A percentile compares a stretch with the other conserved stretches of the same genome.
Conservation (phyloP, 2,888 invertebrate species). For the Pristionchus exspectatus region DNA sequence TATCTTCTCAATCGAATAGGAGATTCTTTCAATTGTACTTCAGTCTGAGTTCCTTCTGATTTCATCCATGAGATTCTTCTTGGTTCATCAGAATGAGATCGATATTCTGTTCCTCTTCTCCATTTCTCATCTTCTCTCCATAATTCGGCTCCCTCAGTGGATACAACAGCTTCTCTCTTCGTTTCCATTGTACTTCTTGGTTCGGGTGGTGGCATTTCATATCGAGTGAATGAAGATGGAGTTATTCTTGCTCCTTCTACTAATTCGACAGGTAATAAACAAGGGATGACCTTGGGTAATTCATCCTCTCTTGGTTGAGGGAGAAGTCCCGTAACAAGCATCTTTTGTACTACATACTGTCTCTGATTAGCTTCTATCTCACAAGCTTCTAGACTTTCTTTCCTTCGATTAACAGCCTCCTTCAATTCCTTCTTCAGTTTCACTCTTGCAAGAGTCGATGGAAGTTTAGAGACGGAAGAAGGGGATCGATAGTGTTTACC, state of each 20-base stretch:
- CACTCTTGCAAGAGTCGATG: constrained; percentile 74
- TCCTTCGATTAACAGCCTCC: constrained; percentile 80
- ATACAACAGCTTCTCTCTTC: constrained; percentile 53
- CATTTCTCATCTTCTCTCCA: constrained; percentile 1
- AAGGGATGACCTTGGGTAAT: constrained; percentile 74
- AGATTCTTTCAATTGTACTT: constrained; percentile 10
- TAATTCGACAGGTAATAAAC: constrained; percentile 76
- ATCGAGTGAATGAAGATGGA: constrained; percentile 55
- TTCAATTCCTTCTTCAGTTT: constrained; percentile 81
- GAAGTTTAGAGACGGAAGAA: constrained; percentile 61
- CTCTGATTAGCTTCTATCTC: constrained; percentile 80
- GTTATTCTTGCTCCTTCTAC: constrained; percentile 73
- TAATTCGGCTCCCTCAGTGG: constrained; percentile 31
- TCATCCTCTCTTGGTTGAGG: constrained; percentile 73
- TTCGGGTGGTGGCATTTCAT: constrained; percentile 20
- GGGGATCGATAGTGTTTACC: constrained; percentile 52
- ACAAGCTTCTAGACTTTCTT: constrained; percentile 80
- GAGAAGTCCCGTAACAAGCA: constrained; percentile 76
- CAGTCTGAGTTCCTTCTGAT: constrained; percentile 50
- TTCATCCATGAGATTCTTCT: background rate
- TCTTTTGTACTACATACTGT: constrained; percentile 76
- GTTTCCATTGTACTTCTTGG: background rate
- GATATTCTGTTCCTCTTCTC: background rate
- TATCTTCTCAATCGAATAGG: constrained; percentile 28
- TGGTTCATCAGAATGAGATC: constrained; percentile 22